phyloP scores from a whole-genome alignment of 1,140 invertebrate genomes.

The Thrips palmi region DNA sequence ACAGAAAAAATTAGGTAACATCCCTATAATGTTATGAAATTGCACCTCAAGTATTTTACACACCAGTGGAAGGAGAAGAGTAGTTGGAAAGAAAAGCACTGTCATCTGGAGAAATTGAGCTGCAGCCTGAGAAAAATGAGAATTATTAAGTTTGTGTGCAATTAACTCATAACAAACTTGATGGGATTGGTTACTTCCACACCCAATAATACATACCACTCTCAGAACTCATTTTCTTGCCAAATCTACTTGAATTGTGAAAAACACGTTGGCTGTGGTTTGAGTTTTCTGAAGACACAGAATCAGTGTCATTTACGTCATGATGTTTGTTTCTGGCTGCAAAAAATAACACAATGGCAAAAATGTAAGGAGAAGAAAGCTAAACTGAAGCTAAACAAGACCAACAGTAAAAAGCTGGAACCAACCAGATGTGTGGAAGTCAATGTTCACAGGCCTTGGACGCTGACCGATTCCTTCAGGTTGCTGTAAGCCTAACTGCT shows the following conservation, averaged over 20 bases:
- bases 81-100: background rate
- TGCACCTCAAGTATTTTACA: background rate
- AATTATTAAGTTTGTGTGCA: background rate
- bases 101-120: background rate
- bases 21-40: background rate
- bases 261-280: background rate
- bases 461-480: constrained; percentile 58
- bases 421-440: constrained; percentile 24
- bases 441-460: constrained; percentile 41
- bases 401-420: no score
- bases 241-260: background rate
- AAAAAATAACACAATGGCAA: background rate
- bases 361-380: background rate
- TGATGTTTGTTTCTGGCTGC: background rate
- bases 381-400: background rate
- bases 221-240: no score
- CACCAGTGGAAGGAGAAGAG: background rate
- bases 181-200: no score
- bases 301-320: constrained; percentile 1
- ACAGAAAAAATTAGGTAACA: background rate
- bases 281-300: constrained; percentile 4
- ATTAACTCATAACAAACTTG: constrained; percentile 4
- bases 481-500: constrained; percentile 45
- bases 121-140: background rate
- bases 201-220: no score